Evolutionary conservation across 2,113 vertebrate species (phyloP).

Genomic region (Etia nguti): DNA sequence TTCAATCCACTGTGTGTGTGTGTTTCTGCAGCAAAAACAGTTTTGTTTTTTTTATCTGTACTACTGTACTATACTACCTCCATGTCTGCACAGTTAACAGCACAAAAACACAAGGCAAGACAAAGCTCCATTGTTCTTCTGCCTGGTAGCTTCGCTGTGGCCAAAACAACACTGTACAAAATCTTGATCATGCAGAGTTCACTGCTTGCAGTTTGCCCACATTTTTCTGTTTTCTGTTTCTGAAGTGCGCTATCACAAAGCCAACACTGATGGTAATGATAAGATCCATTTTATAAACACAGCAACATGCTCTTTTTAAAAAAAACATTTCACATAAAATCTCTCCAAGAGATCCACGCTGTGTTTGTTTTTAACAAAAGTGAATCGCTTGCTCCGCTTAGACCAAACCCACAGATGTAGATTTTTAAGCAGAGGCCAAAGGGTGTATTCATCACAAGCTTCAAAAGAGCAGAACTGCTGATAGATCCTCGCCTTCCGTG

Average conservation of each 20-base stretch:
- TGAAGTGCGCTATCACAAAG: background rate
- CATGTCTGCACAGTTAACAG: background rate
- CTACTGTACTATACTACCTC: background rate
- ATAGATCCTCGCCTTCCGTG: background rate
- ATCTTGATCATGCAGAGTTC: background rate
- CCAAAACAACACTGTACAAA: constrained; percentile 27
- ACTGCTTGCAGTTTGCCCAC: background rate
- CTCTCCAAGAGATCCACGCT: background rate
- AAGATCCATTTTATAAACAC: background rate
- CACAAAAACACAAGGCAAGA: background rate
- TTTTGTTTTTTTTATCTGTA: background rate
- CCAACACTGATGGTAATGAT: background rate
- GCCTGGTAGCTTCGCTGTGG: constrained; percentile 8
- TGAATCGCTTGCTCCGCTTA: too few relatives aligned
- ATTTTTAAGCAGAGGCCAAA: background rate
- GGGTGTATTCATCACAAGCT: background rate
- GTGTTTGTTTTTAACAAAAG: background rate
- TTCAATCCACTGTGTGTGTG: background rate
- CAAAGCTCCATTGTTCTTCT: constrained; percentile 58
- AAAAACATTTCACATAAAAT: background rate
- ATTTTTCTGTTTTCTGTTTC: background rate
- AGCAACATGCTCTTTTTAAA: background rate
- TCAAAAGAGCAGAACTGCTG: background rate
- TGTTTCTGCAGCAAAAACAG: background rate
- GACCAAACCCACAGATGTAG: background rate